Evolutionary conservation across 2,113 vertebrate species (phyloP).

Genomic region (Notiomystis cincta): DNA sequence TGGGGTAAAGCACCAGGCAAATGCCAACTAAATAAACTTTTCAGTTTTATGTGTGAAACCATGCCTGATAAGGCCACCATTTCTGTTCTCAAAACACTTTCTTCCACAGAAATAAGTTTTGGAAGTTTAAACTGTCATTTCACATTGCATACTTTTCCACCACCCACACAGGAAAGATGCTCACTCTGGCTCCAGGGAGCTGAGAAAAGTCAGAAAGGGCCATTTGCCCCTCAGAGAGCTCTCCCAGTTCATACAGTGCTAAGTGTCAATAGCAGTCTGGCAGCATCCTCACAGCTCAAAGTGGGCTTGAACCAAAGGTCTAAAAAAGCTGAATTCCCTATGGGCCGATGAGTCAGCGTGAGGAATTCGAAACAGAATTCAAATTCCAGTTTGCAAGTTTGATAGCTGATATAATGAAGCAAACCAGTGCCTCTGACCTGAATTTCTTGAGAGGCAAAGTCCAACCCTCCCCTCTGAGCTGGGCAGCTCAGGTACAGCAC

Average conservation of each 20-base stretch:
- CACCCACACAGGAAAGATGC: not conserved
- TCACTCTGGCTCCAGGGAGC: not conserved
- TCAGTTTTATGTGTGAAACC: not conserved
- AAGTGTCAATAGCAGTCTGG: not conserved
- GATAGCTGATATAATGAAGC: not conserved
- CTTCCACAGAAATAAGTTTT: not conserved
- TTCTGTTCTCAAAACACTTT: not conserved
- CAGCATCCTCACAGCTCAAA: not conserved
- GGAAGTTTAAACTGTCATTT: not conserved
- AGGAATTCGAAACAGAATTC: not conserved
- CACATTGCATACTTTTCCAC: not conserved
- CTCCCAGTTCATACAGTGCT: not conserved
- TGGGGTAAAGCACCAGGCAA: not conserved
- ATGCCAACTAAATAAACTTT: slow-evolving; percentile 20
- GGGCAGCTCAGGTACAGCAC: not conserved
- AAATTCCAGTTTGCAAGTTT: not conserved
- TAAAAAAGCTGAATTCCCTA: not conserved
- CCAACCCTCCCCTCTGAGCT: not conserved
- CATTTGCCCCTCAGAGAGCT: not conserved
- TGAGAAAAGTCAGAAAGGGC: not conserved
- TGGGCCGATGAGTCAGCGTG: not conserved
- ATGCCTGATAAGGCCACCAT: not conserved
- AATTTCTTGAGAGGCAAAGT: not conserved
- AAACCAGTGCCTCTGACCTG: not conserved
- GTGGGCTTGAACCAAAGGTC: not conserved